Conservation (phyloP, 2,797 vertebrate species). For the Fundulus diaphanus region DNA sequence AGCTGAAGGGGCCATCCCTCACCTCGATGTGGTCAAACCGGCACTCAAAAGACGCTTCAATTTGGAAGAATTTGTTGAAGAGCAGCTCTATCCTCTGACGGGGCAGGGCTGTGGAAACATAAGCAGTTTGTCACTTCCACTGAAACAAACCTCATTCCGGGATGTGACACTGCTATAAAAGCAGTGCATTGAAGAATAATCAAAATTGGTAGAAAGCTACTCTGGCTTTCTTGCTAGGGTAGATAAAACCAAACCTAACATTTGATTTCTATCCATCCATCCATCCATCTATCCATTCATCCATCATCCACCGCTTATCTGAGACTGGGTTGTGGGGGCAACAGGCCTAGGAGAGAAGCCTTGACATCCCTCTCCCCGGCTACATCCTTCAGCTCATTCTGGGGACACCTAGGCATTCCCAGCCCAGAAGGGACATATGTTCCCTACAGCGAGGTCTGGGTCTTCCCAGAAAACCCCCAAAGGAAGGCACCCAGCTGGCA, state of each 20-base stretch:
- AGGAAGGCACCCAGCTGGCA: no score
- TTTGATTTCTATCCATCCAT: no score
- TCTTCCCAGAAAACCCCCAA: no score
- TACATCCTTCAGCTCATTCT: no score
- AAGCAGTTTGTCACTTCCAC: constrained; percentile 13
- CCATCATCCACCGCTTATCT: no score
- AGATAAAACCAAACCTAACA: background rate
- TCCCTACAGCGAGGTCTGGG: no score
- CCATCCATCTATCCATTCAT: no score
- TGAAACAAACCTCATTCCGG: constrained; percentile 2
- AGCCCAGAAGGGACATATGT: no score
- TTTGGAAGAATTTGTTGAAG: constrained; percentile 89
- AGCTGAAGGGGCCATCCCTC: constrained; percentile 94
- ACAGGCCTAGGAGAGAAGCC: no score
- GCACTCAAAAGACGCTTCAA: constrained; percentile 95
- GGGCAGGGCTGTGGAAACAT: constrained; percentile 82
- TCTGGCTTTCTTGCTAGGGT: background rate
- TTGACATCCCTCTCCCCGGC: no score
- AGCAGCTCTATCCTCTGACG: constrained; percentile 92
- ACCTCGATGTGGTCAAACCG: constrained; percentile 97
- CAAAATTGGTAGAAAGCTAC: background rate
- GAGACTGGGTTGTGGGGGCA: no score
- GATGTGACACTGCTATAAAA: background rate
- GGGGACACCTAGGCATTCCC: no score
- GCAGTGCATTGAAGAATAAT: background rate